These are phyloP conservation scores for Eidolon dupreanum DNA, from an alignment of 2,797 vertebrate genomes.

Conservation along the genomic window DNA sequence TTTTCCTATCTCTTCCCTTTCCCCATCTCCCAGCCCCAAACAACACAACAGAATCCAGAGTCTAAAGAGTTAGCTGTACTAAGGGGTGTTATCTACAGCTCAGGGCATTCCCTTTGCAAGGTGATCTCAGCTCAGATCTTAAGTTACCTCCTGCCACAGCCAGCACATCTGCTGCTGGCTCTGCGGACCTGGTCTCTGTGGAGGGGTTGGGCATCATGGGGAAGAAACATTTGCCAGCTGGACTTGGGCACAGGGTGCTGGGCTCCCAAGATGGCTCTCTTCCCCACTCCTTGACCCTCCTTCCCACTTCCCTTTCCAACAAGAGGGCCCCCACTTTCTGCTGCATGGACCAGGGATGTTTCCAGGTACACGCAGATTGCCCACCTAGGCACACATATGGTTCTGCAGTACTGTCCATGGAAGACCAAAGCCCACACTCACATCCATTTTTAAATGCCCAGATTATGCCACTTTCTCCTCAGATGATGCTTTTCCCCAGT, in stretches of 20 bases:
- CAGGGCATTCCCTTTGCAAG: constrained; percentile 72
- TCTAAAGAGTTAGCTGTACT: constrained; percentile 65
- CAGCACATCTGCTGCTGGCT: constrained; percentile 66
- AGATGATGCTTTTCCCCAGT: not conserved
- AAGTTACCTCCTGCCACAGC: constrained; percentile 68
- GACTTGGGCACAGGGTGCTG: not conserved
- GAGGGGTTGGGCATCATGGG: not conserved
- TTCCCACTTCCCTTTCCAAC: not conserved
- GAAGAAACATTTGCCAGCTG: not conserved
- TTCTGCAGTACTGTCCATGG: not conserved
- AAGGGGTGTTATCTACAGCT: constrained; percentile 54
- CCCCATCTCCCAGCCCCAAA: not conserved
- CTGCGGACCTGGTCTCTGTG: constrained; percentile 26
- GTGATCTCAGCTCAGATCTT: constrained; percentile 71
- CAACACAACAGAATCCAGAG: not conserved
- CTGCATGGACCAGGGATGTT: not conserved
- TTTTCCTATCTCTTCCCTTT: not conserved
- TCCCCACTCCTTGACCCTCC: not conserved
- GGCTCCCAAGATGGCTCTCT: not conserved
- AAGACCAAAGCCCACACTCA: not conserved
- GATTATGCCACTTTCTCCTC: not conserved
- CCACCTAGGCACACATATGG: not conserved
- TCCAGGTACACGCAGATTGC: not conserved
- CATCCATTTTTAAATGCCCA: not conserved
- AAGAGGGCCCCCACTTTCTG: not conserved